Percentiles rank a stretch among this genome's conserved stretches.
Evolutionary conservation across 2,113 vertebrate genomes (phyloP).

Genomic region (Pachycephala philippinensis): DNA sequence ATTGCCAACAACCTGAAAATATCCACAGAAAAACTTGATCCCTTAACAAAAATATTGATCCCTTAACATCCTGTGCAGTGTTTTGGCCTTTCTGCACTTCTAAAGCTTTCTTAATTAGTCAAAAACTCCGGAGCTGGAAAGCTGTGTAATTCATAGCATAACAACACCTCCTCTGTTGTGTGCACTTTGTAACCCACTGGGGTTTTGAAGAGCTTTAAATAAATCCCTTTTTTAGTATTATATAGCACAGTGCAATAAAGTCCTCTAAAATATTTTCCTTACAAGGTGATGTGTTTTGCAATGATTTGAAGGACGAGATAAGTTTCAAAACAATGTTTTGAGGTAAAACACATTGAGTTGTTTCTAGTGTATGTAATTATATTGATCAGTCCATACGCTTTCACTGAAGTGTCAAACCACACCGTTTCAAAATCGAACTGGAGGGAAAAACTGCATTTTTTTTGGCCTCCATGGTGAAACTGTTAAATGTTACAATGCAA

Average conservation of each 20-base stretch:
- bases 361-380: background rate
- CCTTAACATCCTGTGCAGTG: background rate
- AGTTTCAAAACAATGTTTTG: background rate
- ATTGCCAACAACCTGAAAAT: background rate
- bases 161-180: background rate
- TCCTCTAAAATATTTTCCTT: background rate
- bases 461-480: accelerated
- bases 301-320: background rate
- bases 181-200: background rate
- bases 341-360: background rate
- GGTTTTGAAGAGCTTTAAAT: background rate
- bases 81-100: background rate
- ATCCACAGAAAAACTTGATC: background rate
- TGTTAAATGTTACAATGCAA: background rate
- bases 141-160: background rate
- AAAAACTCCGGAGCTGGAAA: background rate
- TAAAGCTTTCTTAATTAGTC: conserved; percentile 4
- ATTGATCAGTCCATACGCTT: background rate
- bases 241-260: background rate
- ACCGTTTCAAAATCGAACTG: background rate
- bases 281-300: background rate
- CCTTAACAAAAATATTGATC: background rate
- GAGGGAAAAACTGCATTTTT: background rate
- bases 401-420: background rate
- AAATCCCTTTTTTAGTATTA: background rate